Percentiles rank a stretch among this genome's conserved stretches.
phyloP scores from a whole-genome alignment of 2,797 vertebrate genomes.

The Spheniscus humboldti region DNA sequence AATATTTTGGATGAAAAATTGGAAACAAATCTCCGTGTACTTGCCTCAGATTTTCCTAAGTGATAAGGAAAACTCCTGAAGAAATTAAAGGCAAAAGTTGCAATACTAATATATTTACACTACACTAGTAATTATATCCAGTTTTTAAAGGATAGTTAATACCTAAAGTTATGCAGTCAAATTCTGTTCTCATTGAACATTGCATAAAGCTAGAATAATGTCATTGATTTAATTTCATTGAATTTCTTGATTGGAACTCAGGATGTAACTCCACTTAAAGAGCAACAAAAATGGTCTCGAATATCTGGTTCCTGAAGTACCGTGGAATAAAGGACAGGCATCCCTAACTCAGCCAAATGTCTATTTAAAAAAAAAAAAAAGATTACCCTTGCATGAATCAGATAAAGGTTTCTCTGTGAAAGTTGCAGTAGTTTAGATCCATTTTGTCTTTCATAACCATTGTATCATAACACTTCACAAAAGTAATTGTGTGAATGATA shows the following conservation, averaged over 20 bases:
- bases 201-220: not conserved
- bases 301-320: not conserved
- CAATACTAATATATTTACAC: not conserved
- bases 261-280: not conserved
- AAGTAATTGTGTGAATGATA: not conserved
- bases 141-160: not conserved
- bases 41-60: not conserved
- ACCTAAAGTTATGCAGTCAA: not conserved
- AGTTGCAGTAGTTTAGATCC: not conserved
- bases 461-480: not conserved
- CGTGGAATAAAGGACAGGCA: not conserved
- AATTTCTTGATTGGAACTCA: not conserved
- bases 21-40: not conserved
- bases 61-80: not conserved
- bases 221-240: not conserved
- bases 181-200: not conserved
- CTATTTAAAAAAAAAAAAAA: not conserved
- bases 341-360: not conserved
- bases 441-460: not conserved
- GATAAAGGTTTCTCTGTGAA: not conserved
- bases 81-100: not conserved
- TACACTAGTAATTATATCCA: not conserved
- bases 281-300: not conserved
- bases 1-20: not conserved
- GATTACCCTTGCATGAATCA: not conserved